Base-by-base conservation (phyloP, 2,113 vertebrate genomes). In the Pedionomus torquatus region DNA sequence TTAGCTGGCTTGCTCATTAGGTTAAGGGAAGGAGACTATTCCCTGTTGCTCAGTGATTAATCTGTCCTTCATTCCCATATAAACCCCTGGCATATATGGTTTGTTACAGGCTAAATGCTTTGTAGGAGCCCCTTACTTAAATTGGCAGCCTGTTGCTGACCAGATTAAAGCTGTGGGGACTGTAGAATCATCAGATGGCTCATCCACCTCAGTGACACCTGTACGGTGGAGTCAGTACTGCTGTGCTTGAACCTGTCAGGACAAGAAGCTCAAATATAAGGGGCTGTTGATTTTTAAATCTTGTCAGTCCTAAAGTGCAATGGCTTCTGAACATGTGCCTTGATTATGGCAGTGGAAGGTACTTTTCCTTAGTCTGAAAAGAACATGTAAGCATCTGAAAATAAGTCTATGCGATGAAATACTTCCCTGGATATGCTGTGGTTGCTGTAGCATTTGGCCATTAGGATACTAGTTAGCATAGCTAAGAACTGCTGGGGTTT, bases 201-300 rank as follows among this genome's bases (percentile, higher is more conserved):
- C 1, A 0, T 2, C 4, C 15, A 5, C 17, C 20, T 10, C 37
- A 3, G n/a, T 55, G 68, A 57, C 19, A 20, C 25, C 10, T 3
- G 0, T 41, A 24, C 5, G 33, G 13, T 13, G 10, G 8, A 64
- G 7, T 5, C 52, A n/a, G 52, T 3, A 2, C 58, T 87, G 48
- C 33, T 76, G 28, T 43, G 26, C 14, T 20, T 4, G 4, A 33
- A 19, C 7, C 46, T 16, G 3, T 30, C 2, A 1, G 13, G 17
- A n/a, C 2, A 3, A 78, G 21, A 85, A 85, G 33, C 7, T n/a
- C 18, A 30, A 48, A 58, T 49, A 54, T 2, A 28, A 14, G 9
- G 31, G 14, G 2, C 28, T 49, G 19, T 10, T 80, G 11, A 11
- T 13, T 93, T 93, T 76, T 44, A 49, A 33, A 43, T 55, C 24